A percentile compares a stretch with the other conserved stretches of the same genome.
phyloP scores from a whole-genome alignment of 2,888 invertebrate genomes.

The Sarcophaga caerulescens region DNA sequence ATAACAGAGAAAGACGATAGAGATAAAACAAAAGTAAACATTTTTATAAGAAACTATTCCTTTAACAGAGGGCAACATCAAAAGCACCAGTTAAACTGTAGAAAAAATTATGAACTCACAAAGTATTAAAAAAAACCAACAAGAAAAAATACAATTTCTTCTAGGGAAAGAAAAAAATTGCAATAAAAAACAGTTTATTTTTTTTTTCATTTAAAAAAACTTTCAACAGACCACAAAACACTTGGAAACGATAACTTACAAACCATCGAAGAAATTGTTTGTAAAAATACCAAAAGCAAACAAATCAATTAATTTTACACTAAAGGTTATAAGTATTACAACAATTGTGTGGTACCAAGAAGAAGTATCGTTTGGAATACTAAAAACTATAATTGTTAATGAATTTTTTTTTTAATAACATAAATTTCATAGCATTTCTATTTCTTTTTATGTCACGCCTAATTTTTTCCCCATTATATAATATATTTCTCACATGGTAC shows the following conservation, averaged over 20 bases:
- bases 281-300: constrained; percentile 40
- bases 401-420: no score
- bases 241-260: constrained; percentile 56
- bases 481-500: no score
- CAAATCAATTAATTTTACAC: constrained; percentile 53
- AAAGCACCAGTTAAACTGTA: background rate
- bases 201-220: background rate
- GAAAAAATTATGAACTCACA: background rate
- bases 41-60: background rate
- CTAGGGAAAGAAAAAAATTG: background rate
- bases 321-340: background rate
- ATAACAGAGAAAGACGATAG: background rate
- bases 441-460: no score
- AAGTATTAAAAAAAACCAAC: background rate
- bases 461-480: no score
- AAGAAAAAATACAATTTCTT: background rate
- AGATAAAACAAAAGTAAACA: constrained; percentile 12
- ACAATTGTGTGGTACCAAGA: background rate
- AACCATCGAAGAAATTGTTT: constrained; percentile 56
- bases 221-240: constrained; percentile 48
- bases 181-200: constrained; percentile 5
- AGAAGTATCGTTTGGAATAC: no score
- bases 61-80: constrained; percentile 13
- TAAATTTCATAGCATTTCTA: no score
- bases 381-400: no score